Base-by-base conservation (phyloP, 1,140 invertebrate genomes). In the Eubasilissa regina region DNA sequence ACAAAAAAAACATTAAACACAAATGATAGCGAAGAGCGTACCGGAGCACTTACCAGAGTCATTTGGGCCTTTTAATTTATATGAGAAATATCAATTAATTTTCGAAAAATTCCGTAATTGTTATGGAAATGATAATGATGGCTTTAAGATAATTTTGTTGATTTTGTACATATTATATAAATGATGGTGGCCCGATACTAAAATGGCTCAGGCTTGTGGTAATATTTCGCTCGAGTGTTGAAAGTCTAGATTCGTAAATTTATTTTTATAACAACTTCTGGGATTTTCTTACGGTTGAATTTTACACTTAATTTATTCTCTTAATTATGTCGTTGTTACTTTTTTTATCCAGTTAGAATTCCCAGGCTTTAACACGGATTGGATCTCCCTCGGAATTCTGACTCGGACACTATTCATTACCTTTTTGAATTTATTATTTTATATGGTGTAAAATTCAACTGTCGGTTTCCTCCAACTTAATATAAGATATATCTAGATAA, bases 261-360 rank as follows among this genome's bases (percentile, higher is more conserved):
- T 83, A 83, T 83, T 83, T 83, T 83, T 83, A 83, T 83, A 83
- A 80, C 78, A 80, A 80, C 62, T 68, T 53, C 25, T 82, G 78
- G 62, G 73, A 21, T 74, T 60, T 62, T 12, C 56, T 68, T 6
- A 58, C 53, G 56, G 72, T 83, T 80, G 81, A 83, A 74, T 76
- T 79, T 80, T 80, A 83, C 56, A 76, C 73, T 55, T 17, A 15
- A 56, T 77, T 77, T 10, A 43, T 15, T 64, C 66, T 75, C 45
- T 66, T 47, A 47, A 73, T 51, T 48, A n/a, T n/a, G n/a, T n/a
- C 25, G 62, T 62, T 45, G 75, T 56, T 74, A 74, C 13, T 25
- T 72, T 58, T 78, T 21, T 72, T 55, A 56, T 75, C 48, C 15
- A 12, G 51, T 47, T 12, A 73, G 70, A 77, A 68, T 68, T 64